phyloP scores from a whole-genome alignment of 2,797 vertebrate genomes.

The Phoeniculus purpureus region DNA sequence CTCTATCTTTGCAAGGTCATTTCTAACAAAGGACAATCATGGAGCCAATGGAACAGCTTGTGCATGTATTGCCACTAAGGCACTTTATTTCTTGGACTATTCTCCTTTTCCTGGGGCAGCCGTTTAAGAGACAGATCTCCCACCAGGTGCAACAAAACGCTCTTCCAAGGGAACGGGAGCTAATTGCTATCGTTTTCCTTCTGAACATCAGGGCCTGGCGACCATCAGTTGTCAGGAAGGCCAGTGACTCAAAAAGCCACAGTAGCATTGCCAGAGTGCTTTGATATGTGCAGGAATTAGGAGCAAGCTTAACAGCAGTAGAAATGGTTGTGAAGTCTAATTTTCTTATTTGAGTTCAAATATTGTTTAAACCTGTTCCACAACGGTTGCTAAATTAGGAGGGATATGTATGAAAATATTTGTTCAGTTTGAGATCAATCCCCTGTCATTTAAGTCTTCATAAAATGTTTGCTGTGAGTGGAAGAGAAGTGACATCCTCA shows the following conservation, averaged over 20 bases:
- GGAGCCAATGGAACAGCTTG: constrained; percentile 59
- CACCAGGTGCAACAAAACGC: constrained; percentile 11
- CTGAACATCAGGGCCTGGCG: neutral
- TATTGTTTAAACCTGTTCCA: neutral
- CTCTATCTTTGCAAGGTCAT: neutral
- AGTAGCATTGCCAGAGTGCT: neutral
- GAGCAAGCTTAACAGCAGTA: neutral
- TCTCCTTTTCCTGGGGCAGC: constrained; percentile 27
- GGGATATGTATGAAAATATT: neutral
- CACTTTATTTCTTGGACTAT: constrained; percentile 48
- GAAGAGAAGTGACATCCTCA: neutral
- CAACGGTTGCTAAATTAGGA: neutral
- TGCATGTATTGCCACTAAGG: neutral
- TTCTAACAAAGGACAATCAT: neutral
- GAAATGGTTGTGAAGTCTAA: neutral
- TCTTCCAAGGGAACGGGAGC: constrained; percentile 1
- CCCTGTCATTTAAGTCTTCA: neutral
- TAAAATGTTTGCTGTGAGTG: neutral
- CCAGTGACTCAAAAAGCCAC: fast-evolving
- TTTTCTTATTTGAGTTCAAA: neutral
- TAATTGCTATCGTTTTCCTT: constrained; percentile 25
- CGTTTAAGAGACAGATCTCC: constrained; percentile 15
- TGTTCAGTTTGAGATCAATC: neutral
- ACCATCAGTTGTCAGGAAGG: neutral
- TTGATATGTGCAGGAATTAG: neutral